Base-by-base conservation (phyloP, 1,140 invertebrate species). In the Sycophila sp. region DNA sequence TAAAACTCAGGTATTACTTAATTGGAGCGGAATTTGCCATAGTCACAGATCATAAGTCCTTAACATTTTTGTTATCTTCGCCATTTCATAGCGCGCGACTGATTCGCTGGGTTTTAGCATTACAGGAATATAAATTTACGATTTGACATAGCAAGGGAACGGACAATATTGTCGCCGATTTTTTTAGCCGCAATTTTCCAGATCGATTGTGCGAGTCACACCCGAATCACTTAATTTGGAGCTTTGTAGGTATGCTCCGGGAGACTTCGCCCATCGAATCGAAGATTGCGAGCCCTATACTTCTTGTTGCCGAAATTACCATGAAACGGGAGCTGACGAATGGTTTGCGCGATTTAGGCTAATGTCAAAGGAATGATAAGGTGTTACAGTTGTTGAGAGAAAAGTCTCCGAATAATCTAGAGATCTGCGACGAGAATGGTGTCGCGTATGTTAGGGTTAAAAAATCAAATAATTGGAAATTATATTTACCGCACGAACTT, bases 21-120 rank as follows among this genome's bases (percentile, higher is more conserved):
- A 4, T 71, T 1, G 74, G 71, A 78, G 53, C 1, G n/a, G 32
- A 42, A n/a, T 76, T 77, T 62, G 30, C 45, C 8, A 80, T 88
- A 19, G 64, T 81, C 55, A 88, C 87, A 0, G 87, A 89, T 73
- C 86, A 89, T 71, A 76, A 83, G 42, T 77, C 81, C 0, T 72
- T 88, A 19, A 78, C 71, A 15, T 88, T 83, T 77, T 70, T 88
- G 4, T 76, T 76, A 17, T 72, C 75, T 10, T 82, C 82, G 26
- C 82, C 79, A 56, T 78, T 85, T 47, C 75, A 79, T 28, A 83
- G 75, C 40, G 75, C 79, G 19, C 56, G 86, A 58, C 66, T 88
- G 2, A 83, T 79, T 1, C 63, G 86, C 13, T 89, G 86, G 86
- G 62, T 71, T 11, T 40, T 86, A 24, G 66, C 75, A 58, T 58